Conservation (phyloP, 2,888 invertebrate genomes). For the Melipona bicolor region DNA sequence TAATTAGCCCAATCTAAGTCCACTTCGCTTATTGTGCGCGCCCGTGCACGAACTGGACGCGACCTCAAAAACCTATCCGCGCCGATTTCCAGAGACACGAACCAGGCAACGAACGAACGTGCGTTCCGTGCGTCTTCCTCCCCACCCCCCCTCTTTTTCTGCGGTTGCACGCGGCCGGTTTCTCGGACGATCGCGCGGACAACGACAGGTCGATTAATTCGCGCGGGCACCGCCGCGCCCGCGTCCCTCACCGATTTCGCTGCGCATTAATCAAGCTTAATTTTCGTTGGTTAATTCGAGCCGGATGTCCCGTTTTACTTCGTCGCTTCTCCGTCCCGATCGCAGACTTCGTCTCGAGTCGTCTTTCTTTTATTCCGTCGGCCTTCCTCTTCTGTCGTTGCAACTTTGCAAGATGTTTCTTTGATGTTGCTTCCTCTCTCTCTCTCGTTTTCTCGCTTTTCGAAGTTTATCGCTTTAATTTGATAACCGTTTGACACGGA, state of each 20-base stretch:
- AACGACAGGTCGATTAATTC: constrained; percentile 46
- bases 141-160: no score
- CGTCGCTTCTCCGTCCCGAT: background rate
- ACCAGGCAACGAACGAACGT: background rate
- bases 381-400: background rate
- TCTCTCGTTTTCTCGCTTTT: background rate
- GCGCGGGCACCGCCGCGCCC: background rate
- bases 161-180: background rate
- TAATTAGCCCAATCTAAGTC: constrained; percentile 84
- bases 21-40: constrained; percentile 79
- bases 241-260: constrained; percentile 26
- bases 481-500: background rate
- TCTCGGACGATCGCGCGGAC: constrained; percentile 1
- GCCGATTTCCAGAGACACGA: constrained; percentile 62
- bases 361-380: background rate
- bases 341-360: background rate
- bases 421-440: no score
- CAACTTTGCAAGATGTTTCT: background rate
- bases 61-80: constrained; percentile 75
- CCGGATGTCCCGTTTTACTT: constrained; percentile 42
- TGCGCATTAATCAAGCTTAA: constrained; percentile 49
- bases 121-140: background rate
- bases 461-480: background rate
- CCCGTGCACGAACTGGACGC: constrained; percentile 72
- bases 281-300: constrained; percentile 50